phyloP scores from a whole-genome alignment of 1,140 invertebrate species.

The Chlorops oryzae region DNA sequence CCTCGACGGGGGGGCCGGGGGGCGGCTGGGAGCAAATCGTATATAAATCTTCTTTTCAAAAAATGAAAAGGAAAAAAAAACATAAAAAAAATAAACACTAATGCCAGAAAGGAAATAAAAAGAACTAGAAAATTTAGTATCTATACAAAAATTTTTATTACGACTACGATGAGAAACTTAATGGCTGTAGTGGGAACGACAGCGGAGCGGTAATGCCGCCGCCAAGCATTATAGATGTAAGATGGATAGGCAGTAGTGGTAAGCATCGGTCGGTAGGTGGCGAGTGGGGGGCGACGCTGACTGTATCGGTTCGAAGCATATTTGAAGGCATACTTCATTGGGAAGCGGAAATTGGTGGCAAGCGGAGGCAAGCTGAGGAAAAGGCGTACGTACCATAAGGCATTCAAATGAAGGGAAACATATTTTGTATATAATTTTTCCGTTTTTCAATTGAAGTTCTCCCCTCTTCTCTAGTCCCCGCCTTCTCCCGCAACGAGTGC shows the following conservation, averaged over 20 bases:
- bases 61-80: not conserved
- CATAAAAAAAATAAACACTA: constrained; percentile 11
- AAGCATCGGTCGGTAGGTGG: too few species aligned
- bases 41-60: constrained; percentile 20
- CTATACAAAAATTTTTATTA: constrained; percentile 21
- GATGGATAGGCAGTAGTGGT: too few species aligned
- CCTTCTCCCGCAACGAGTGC: too few species aligned
- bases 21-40: too few species aligned
- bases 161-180: constrained; percentile 16
- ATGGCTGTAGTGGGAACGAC: constrained; percentile 18
- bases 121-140: constrained; percentile 23
- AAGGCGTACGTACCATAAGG: not conserved
- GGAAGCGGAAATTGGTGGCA: too few species aligned
- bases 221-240: too few species aligned
- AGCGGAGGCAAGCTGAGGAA: not conserved
- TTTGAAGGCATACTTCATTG: too few species aligned
- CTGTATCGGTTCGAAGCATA: too few species aligned
- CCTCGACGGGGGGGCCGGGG: constrained; percentile 8
- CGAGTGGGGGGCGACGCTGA: too few species aligned
- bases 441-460: too few species aligned
- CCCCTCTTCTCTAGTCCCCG: too few species aligned
- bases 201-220: too few species aligned
- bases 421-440: constrained; percentile 29
- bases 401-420: constrained; percentile 30
- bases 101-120: constrained; percentile 19